Conservation (phyloP, 2,113 vertebrate species). For the Alces alces region DNA sequence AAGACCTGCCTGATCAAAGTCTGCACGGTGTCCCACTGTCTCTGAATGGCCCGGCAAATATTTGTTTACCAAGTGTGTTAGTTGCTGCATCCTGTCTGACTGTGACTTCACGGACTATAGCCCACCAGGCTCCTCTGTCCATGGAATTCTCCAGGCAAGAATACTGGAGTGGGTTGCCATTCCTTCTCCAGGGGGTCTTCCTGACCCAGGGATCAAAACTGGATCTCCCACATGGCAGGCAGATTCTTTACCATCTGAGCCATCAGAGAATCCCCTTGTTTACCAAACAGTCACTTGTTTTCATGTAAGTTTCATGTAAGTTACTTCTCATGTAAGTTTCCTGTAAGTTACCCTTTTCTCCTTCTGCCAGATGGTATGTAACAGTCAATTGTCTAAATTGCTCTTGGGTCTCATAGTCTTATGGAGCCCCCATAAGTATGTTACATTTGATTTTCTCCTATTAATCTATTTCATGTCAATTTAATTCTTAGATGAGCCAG, state of each 20-base stretch:
- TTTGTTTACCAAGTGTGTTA: not conserved
- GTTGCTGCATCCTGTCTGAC: rapidly evolving
- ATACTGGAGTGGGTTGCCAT: not conserved
- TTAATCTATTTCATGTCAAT: not conserved
- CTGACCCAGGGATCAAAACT: not conserved
- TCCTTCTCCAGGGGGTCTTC: not conserved
- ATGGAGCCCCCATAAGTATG: not conserved
- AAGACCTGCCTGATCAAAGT: not conserved
- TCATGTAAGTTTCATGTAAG: not conserved
- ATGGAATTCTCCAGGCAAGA: not conserved
- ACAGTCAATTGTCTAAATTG: not conserved
- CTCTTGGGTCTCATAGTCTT: not conserved
- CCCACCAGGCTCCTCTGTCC: not conserved
- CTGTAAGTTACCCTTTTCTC: not conserved
- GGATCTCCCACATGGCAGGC: not conserved
- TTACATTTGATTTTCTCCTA: not conserved
- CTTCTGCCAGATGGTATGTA: not conserved
- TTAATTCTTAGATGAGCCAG: not conserved
- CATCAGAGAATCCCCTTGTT: not conserved
- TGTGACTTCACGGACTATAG: not conserved
- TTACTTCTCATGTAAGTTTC: not conserved
- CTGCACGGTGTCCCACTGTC: not conserved
- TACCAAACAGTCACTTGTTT: not conserved
- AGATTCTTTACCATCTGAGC: not conserved
- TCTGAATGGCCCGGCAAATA: not conserved